Evolutionary conservation across 2,888 invertebrate species (phyloP).

Genomic region (Plebejus anna): DNA sequence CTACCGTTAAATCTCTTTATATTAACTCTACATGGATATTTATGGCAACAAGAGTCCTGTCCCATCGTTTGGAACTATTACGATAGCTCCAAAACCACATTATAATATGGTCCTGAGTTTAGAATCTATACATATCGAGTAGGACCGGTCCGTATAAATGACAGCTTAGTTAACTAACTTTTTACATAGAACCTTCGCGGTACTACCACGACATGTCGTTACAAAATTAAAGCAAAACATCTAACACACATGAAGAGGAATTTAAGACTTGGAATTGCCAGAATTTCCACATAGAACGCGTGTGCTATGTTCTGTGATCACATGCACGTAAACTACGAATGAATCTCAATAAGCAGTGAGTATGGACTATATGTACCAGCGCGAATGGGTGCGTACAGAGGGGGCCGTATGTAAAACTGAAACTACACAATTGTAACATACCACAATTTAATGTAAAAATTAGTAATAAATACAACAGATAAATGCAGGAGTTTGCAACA

Average conservation of each 20-base stretch:
- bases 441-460: constrained; percentile 87
- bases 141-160: background rate
- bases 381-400: constrained; percentile 44
- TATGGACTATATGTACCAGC: constrained; percentile 25
- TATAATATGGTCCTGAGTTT: background rate
- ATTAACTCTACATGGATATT: background rate
- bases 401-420: constrained; percentile 70
- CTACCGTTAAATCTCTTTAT: background rate
- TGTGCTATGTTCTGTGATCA: constrained; percentile 17
- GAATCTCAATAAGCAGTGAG: constrained; percentile 17
- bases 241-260: background rate
- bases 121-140: background rate
- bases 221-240: background rate
- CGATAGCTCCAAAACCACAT: background rate
- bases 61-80: background rate
- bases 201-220: background rate
- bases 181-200: background rate
- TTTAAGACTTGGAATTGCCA: background rate
- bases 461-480: constrained; percentile 84
- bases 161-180: background rate
- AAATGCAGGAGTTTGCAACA: constrained; percentile 83
- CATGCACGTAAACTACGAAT: constrained; percentile 22
- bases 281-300: background rate
- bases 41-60: background rate
- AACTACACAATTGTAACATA: constrained; percentile 83